Evolutionary conservation across 2,113 vertebrate species (phyloP).

Genomic region (Monopterus albus): DNA sequence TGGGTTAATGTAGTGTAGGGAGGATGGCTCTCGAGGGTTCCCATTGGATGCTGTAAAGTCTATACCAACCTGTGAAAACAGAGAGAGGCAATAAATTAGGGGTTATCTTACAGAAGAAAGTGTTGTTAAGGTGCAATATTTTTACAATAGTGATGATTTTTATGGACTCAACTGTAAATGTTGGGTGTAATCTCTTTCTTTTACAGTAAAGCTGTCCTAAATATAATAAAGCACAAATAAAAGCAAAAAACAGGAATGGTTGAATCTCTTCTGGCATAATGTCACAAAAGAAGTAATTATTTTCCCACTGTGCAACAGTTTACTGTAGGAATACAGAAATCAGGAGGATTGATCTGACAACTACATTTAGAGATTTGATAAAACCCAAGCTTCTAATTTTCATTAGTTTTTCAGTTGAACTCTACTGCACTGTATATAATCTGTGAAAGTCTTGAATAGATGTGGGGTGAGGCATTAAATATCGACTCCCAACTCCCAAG

Average conservation of each 20-base stretch:
- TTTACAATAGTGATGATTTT: not conserved
- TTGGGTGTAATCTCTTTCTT: too few species aligned
- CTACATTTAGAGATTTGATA: too few species aligned
- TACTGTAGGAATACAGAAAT: not conserved
- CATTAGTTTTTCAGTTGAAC: too few species aligned
- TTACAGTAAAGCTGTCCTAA: too few species aligned
- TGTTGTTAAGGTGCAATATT: not conserved
- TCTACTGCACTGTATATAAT: too few species aligned
- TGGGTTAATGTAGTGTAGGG: slow-evolving; percentile 97
- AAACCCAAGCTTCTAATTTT: too few species aligned
- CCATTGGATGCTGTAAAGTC: slow-evolving; percentile 99
- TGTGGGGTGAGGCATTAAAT: too few species aligned
- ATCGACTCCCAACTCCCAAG: too few species aligned
- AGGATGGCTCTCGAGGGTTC: slow-evolving; percentile 93
- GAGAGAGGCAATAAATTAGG: not conserved
- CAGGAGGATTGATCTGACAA: not conserved
- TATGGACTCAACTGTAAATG: not conserved
- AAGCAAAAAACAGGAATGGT: not conserved
- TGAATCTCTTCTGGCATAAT: not conserved
- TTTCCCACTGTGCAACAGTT: not conserved
- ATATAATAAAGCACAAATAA: too few species aligned
- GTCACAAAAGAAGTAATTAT: not conserved
- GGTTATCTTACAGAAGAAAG: not conserved
- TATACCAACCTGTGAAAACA: slow-evolving; percentile 89
- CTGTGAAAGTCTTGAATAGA: too few species aligned